phyloP scores from a whole-genome alignment of 2,113 vertebrate species.

The Pristiophorus japonicus region DNA sequence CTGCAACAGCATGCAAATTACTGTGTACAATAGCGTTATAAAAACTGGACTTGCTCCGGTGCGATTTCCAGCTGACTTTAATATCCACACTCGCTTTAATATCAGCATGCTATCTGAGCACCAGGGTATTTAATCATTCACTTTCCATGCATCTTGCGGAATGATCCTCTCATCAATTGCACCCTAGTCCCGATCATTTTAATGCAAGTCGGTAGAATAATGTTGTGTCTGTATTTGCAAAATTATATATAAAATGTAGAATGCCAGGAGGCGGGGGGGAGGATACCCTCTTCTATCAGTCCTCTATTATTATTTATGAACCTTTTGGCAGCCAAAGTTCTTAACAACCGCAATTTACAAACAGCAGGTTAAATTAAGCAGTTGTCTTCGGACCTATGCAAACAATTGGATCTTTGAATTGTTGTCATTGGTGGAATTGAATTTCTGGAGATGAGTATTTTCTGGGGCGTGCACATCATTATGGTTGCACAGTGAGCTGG shows the following conservation, averaged over 20 bases:
- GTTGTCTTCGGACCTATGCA: neutral
- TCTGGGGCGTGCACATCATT: neutral
- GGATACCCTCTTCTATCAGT: neutral
- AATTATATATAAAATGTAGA: neutral
- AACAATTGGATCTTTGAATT: neutral
- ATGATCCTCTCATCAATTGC: conserved; percentile 22
- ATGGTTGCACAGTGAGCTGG: neutral
- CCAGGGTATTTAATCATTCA: conserved; percentile 34
- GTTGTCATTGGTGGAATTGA: neutral
- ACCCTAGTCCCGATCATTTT: conserved; percentile 2
- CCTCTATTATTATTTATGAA: neutral
- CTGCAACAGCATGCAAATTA: conserved; percentile 22
- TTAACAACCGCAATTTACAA: neutral
- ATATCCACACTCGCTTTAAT: conserved; percentile 24
- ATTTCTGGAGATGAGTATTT: neutral
- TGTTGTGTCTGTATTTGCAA: neutral
- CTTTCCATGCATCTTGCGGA: conserved; percentile 7
- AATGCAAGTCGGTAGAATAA: conserved; percentile 15
- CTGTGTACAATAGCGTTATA: conserved; percentile 8
- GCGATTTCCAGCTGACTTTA: conserved; percentile 30
- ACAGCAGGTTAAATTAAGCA: conserved; percentile 23
- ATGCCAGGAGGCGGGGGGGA: neutral
- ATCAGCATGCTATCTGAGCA: conserved; percentile 17
- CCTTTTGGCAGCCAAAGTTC: neutral
- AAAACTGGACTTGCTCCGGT: neutral